These are phyloP conservation scores for Opisthograptis luteolata DNA, from an alignment of 2,888 invertebrate genomes.

Conservation along the genomic window DNA sequence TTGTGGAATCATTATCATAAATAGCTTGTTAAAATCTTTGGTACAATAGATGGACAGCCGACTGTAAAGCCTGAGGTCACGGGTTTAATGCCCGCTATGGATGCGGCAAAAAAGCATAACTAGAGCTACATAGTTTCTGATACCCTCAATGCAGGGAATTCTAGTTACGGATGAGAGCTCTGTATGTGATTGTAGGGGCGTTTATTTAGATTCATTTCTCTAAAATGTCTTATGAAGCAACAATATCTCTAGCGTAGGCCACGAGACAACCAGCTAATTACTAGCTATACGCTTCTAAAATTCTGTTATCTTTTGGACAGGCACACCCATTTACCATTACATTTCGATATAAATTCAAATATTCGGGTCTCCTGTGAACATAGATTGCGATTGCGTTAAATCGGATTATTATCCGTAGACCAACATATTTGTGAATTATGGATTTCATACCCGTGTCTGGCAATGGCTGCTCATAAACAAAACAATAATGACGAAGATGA, in stretches of 20 bases:
- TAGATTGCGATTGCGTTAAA: slow-evolving; percentile 20
- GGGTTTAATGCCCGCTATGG: no score
- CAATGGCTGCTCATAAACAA: slow-evolving; percentile 19
- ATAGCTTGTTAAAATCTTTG: no score
- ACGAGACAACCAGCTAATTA: slow-evolving; percentile 16
- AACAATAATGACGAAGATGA: slow-evolving; percentile 26
- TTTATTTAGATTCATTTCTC: no score
- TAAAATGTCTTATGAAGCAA: no score
- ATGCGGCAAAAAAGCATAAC: no score
- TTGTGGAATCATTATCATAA: no score
- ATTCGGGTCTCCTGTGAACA: slow-evolving; percentile 10
- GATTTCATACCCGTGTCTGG: slow-evolving; percentile 4
- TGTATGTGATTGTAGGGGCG: no score
- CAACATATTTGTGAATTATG: slow-evolving; percentile 9
- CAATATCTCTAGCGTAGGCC: slow-evolving; percentile 1
- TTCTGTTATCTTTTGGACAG: slow-evolving; percentile 21
- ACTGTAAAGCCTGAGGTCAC: no score
- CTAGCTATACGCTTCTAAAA: slow-evolving; percentile 20
- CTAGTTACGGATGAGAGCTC: no score
- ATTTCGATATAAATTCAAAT: slow-evolving; percentile 25
- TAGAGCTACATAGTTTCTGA: no score
- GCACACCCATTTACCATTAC: slow-evolving; percentile 19
- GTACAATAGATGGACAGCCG: no score
- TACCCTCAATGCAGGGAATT: no score
- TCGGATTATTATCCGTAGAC: slow-evolving; percentile 14